Evolutionary conservation across 2,797 vertebrate genomes (phyloP).

Genomic region (Manis pentadactyla): DNA sequence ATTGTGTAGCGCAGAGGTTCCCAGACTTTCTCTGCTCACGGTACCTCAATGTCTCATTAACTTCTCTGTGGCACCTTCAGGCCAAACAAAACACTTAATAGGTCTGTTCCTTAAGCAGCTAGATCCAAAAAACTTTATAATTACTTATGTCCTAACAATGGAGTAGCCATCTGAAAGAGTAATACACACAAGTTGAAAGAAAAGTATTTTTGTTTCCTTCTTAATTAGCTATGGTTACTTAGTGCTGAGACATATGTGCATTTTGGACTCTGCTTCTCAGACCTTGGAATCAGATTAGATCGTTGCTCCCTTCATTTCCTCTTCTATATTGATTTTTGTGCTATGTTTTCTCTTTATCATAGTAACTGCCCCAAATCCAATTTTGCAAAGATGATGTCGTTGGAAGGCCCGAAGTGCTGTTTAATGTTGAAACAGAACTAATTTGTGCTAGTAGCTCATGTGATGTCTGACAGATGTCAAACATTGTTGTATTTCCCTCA

Average conservation of each 20-base stretch:
- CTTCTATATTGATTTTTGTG: conserved; percentile 39
- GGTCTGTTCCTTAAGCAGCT: background rate
- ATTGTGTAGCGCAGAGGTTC: background rate
- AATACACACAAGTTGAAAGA: background rate
- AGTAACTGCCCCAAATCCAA: conserved; percentile 39
- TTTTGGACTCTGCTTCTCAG: conserved; percentile 51
- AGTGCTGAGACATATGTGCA: conserved; percentile 10
- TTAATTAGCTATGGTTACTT: conserved; percentile 44
- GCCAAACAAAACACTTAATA: background rate
- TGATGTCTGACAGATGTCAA: background rate
- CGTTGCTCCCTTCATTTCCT: conserved; percentile 61
- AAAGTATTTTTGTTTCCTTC: conserved; percentile 60
- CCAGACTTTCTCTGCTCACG: background rate
- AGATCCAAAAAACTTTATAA: conserved; percentile 2
- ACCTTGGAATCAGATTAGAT: conserved; percentile 47
- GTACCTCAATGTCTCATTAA: background rate
- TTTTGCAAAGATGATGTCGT: conserved; percentile 64
- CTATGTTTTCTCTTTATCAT: conserved; percentile 63
- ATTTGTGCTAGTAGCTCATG: background rate
- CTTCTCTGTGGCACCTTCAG: background rate
- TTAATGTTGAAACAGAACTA: conserved; percentile 4
- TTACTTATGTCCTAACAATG: background rate
- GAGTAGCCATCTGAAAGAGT: conserved; percentile 49
- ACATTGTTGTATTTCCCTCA: conserved; percentile 27
- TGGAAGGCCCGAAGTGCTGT: conserved; percentile 35